Base-by-base conservation (phyloP, 2,113 vertebrate genomes). In the Neodontobutis hainanensis region DNA sequence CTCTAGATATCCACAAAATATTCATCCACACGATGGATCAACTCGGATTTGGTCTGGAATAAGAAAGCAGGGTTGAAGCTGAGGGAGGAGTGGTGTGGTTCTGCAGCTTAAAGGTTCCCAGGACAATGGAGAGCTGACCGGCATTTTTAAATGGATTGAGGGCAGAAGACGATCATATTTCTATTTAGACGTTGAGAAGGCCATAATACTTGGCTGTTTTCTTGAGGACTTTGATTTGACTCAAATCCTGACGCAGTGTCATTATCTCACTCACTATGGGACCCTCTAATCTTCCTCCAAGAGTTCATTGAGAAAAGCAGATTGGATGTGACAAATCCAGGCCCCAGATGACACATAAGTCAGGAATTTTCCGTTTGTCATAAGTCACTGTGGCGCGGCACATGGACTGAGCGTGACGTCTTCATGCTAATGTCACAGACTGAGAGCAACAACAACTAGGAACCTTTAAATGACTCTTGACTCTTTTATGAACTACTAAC, bases 321-420 rank as follows among this genome's bases (percentile, higher is more conserved):
- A 90, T 88, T 80, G 74, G 47, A 87, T 62, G 73, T 61, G 81
- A 87, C 82, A 89, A 88, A 89, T 82, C 87, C 78, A 61, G 14
- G 46, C 82, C 19, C 73, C 81, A 59, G 70, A 85, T 88, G 83
- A 86, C 89, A 88, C 85, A 88, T 68, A 81, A 80, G 70, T 82
- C 71, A 67, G 61, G 74, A 85, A 61, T 86, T 61, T 75, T 61
- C 68, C 6, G 35, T 48, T 72, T 77, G 84, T 27, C 19, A 27
- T 27, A 71, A 87, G 72, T 72, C 71, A 71, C 67, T 36, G 46
- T 48, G 38, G 44, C 27, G 53, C 8, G 6, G 52, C 59, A 57
- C 27, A 3, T 43, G 43, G 40, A 68, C 68, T 42, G 38, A 40
- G 8, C 3, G 8, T 40, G 38, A 40, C 38, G 1, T 8, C 38